Evolutionary conservation across 2,113 vertebrate genomes (phyloP).

Genomic region (Otolemur garnettii): DNA sequence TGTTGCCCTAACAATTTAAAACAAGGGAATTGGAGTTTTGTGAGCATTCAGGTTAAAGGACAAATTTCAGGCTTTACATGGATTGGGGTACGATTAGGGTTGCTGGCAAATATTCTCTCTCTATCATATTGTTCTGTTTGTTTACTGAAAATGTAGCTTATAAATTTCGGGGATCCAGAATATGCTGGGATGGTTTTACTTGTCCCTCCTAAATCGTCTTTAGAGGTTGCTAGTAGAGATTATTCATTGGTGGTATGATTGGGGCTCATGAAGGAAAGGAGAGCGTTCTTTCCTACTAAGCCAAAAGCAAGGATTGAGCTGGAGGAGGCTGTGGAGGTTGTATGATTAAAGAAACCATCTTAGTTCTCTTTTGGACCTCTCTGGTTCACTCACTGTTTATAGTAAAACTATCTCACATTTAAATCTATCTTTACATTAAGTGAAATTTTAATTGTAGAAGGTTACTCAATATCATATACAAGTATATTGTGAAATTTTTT

Average conservation of each 20-base stretch:
- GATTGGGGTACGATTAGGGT: background rate
- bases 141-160: background rate
- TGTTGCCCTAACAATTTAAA: background rate
- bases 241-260: background rate
- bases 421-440: background rate
- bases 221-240: background rate
- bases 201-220: background rate
- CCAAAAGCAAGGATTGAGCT: background rate
- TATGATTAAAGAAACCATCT: background rate
- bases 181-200: background rate
- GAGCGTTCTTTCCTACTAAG: background rate
- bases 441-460: conserved; percentile 21
- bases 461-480: background rate
- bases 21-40: background rate
- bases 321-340: background rate
- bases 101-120: background rate
- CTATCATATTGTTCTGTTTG: conserved; percentile 1
- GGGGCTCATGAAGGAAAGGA: background rate
- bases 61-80: background rate
- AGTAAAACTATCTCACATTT: conserved; percentile 38
- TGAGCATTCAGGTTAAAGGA: background rate
- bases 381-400: background rate
- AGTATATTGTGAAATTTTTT: background rate
- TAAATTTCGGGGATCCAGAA: background rate
- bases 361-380: background rate